These are phyloP conservation scores for Glaucomys volans DNA, from an alignment of 2,113 vertebrate genomes.

Conservation along the genomic window DNA sequence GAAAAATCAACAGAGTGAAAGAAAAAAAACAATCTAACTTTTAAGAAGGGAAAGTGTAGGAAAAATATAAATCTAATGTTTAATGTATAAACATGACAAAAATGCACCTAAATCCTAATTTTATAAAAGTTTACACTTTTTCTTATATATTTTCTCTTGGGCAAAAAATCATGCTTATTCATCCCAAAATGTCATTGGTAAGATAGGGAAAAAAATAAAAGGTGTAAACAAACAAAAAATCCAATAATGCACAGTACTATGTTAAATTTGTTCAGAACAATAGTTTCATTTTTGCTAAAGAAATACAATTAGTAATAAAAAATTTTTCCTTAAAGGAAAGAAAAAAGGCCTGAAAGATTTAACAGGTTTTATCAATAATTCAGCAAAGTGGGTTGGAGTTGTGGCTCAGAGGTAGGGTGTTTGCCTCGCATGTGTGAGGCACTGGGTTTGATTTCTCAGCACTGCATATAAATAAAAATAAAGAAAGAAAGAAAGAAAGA, in stretches of 20 bases:
- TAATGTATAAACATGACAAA: not conserved
- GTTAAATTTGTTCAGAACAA: constrained; percentile 16
- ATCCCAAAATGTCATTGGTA: not conserved
- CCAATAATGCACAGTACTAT: not conserved
- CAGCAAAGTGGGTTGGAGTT: not conserved
- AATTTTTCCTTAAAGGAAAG: not conserved
- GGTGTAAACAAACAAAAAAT: not conserved
- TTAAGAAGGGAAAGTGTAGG: not conserved
- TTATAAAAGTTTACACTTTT: not conserved
- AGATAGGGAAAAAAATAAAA: not conserved
- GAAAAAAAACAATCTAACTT: not conserved
- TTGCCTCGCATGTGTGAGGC: too few species aligned
- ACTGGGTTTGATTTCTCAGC: too few species aligned
- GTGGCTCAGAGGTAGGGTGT: too few species aligned
- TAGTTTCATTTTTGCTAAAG: not conserved
- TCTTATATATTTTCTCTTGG: not conserved
- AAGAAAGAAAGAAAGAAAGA: too few species aligned
- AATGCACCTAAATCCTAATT: not conserved
- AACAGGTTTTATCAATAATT: constrained; percentile 1
- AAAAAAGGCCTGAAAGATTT: not conserved
- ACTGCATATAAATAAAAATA: too few species aligned
- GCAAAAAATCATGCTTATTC: not conserved
- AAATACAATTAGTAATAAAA: not conserved
- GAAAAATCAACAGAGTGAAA: not conserved
- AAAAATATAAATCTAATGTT: constrained; percentile 18